These are phyloP conservation scores for Platalea minor DNA, from an alignment of 2,797 vertebrate species.

Conservation along the genomic window DNA sequence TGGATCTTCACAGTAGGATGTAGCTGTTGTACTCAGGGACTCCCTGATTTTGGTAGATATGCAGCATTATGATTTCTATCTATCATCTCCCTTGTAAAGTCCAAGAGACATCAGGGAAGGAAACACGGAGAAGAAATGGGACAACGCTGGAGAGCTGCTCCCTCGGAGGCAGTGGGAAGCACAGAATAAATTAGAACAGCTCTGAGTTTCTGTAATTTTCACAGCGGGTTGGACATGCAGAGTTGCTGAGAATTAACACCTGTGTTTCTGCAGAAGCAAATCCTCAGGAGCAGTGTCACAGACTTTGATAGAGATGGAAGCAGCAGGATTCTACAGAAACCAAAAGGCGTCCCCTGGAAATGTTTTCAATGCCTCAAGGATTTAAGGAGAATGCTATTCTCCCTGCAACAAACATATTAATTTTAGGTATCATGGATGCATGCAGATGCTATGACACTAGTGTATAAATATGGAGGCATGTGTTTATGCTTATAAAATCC, in stretches of 20 bases:
- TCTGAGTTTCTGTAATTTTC: conserved; percentile 37
- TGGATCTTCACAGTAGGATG: not conserved
- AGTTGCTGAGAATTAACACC: conserved; percentile 43
- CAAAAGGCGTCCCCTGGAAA: not conserved
- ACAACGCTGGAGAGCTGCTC: not conserved
- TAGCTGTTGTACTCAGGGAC: not conserved
- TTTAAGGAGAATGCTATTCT: not conserved
- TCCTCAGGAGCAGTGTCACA: conserved; percentile 25
- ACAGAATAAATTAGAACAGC: conserved; percentile 23
- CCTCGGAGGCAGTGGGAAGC: not conserved
- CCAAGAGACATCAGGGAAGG: not conserved
- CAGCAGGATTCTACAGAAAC: conserved; percentile 1
- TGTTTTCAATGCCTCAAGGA: not conserved
- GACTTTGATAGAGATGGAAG: conserved; percentile 3
- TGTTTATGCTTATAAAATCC: not conserved
- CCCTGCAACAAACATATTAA: not conserved
- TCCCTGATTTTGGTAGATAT: fast-evolving
- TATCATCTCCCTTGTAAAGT: not conserved
- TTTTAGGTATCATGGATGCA: not conserved
- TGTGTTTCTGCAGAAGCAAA: conserved; percentile 9
- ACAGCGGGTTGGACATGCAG: conserved; percentile 20
- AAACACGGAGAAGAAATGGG: not conserved
- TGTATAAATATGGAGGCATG: not conserved
- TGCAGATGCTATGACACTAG: not conserved
- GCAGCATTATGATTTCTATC: not conserved